Conservation (phyloP, 2,888 invertebrate genomes). For the Cyclophora punctaria region DNA sequence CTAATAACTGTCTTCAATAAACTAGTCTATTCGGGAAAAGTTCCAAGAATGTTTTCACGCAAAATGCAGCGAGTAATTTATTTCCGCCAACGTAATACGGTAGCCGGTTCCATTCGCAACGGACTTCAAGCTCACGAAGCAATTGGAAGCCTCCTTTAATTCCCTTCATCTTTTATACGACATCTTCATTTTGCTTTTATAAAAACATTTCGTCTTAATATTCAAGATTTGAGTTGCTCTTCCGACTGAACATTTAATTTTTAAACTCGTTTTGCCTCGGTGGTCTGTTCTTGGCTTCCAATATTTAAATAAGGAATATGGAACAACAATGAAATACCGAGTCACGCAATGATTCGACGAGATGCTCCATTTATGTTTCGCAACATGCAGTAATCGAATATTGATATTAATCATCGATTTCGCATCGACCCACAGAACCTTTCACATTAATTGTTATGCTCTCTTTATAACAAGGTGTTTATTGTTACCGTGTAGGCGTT, state of each 20-base stretch:
- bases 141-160: slow-evolving; percentile 15
- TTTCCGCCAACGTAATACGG: slow-evolving; percentile 24
- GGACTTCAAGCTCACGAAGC: slow-evolving; percentile 20
- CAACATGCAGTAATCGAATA: background rate
- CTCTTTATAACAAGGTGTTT: slow-evolving; percentile 16
- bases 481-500: slow-evolving; percentile 14
- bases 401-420: background rate
- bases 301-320: background rate
- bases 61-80: slow-evolving; percentile 8
- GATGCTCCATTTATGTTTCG: no score
- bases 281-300: background rate
- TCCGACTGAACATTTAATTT: slow-evolving; percentile 2
- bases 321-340: no score
- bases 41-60: slow-evolving; percentile 8
- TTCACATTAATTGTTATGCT: slow-evolving; percentile 13
- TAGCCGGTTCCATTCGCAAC: slow-evolving; percentile 38
- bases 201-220: slow-evolving; percentile 8
- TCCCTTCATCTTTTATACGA: slow-evolving; percentile 17
- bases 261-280: background rate
- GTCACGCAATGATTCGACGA: no score
- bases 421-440: slow-evolving; percentile 4
- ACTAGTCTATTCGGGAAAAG: slow-evolving; percentile 3
- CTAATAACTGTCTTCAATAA: no score
- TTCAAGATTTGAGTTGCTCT: background rate
- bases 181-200: slow-evolving; percentile 13